These are phyloP conservation scores for Gymnocypris eckloni DNA, from an alignment of 2,797 vertebrate species.

Conservation along the genomic window DNA sequence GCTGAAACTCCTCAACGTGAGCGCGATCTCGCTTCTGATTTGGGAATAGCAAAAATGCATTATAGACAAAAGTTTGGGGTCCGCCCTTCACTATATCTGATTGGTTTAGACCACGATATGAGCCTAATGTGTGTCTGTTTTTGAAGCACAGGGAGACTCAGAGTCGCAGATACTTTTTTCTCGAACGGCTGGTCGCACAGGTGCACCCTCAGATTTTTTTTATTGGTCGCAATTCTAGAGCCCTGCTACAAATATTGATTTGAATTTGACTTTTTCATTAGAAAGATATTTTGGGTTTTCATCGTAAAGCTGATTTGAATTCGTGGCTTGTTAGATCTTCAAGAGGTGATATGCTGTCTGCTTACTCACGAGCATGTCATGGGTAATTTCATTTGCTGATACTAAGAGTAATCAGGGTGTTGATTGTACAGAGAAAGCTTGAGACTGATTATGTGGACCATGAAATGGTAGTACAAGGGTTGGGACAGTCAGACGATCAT, in stretches of 20 bases:
- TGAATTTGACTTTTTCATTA: not conserved
- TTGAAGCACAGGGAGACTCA: too few species aligned
- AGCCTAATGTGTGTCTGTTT: too few species aligned
- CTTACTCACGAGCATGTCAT: not conserved
- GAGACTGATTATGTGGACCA: not conserved
- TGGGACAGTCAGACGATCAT: not conserved
- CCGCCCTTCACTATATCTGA: too few species aligned
- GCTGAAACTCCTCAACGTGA: too few species aligned
- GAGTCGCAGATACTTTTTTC: too few species aligned
- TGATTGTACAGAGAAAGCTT: not conserved
- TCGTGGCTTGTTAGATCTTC: not conserved
- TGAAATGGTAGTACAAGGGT: not conserved
- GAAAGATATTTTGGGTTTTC: not conserved
- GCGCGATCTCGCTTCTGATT: too few species aligned
- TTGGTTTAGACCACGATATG: too few species aligned
- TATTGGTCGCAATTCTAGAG: too few species aligned
- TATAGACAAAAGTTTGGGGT: too few species aligned
- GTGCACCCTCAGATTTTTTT: too few species aligned
- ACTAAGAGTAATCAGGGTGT: not conserved
- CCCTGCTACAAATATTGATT: not conserved
- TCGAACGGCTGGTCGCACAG: too few species aligned
- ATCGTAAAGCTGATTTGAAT: not conserved
- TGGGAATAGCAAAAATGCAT: too few species aligned
- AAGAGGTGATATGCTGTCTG: not conserved
- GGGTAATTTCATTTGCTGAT: slow-evolving; percentile 5